phyloP scores from a whole-genome alignment of 2,113 vertebrate species.

The Cochlearius cochlearius region DNA sequence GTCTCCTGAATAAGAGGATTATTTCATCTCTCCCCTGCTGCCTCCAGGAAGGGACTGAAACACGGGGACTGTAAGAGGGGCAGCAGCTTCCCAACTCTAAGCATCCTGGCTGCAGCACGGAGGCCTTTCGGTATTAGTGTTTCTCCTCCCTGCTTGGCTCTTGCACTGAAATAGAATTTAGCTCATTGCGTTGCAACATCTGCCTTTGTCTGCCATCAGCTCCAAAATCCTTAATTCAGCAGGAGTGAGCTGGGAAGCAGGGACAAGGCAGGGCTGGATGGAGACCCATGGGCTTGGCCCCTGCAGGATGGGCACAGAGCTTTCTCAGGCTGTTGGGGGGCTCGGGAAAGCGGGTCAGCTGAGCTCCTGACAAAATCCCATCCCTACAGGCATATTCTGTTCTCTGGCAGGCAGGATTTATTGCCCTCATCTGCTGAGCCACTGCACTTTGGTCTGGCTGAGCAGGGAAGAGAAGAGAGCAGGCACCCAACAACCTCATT shows the following conservation, averaged over 20 bases:
- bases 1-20: not conserved
- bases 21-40: not conserved
- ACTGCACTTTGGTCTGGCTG: not conserved
- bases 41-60: not conserved
- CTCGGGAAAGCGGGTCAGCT: not conserved
- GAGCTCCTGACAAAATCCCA: not conserved
- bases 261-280: not conserved
- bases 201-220: not conserved
- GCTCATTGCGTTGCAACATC: not conserved
- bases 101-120: not conserved
- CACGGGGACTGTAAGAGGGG: not conserved
- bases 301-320: not conserved
- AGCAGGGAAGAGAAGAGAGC: not conserved
- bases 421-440: not conserved
- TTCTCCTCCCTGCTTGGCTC: not conserved
- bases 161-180: not conserved
- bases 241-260: not conserved
- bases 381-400: not conserved
- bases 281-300: not conserved
- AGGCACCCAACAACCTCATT: not conserved
- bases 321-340: fast-evolving
- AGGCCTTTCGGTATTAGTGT: not conserved
- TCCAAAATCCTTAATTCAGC: not conserved
- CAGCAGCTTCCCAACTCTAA: not conserved
- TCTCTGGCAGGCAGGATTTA: not conserved